A percentile compares a stretch with the other conserved stretches of the same genome.
Evolutionary conservation across 1,140 invertebrate genomes (phyloP).

Genomic region (Drosophila sp.): DNA sequence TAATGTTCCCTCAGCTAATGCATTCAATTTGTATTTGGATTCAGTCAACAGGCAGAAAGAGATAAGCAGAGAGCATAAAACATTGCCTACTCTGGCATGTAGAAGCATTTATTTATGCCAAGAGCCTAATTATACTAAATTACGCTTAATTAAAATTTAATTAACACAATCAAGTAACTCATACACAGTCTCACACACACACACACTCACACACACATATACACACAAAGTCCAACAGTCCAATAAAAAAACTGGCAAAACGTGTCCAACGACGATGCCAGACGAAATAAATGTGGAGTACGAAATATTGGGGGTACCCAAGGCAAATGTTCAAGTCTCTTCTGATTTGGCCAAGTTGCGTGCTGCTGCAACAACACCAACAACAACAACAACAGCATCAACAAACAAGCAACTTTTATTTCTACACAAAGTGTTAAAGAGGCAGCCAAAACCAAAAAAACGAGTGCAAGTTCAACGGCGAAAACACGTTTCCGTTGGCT

Average conservation of each 20-base stretch:
- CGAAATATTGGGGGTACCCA: constrained; percentile 22
- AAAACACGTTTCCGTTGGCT: constrained; percentile 64
- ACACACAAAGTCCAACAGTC: constrained; percentile 5
- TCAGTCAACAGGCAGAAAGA: constrained; percentile 25
- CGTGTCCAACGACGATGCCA: constrained; percentile 53
- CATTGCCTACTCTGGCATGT: constrained; percentile 45
- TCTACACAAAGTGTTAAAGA: constrained; percentile 66
- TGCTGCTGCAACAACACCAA: constrained; percentile 50
- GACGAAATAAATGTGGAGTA: constrained; percentile 61
- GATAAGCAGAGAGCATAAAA: constrained; percentile 40
- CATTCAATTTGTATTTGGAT: constrained; percentile 59
- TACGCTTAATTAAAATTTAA: constrained; percentile 76
- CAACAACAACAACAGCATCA: constrained; percentile 22
- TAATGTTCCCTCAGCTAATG: constrained; percentile 44
- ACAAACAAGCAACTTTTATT: constrained; percentile 56
- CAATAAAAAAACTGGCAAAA: constrained; percentile 66
- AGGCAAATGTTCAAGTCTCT: constrained; percentile 1
- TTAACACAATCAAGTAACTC: constrained; percentile 72
- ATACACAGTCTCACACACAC: constrained; percentile 21
- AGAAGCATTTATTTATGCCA: constrained; percentile 67
- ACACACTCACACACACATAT: not conserved
- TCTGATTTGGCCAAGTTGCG: constrained; percentile 54
- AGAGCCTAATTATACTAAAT: constrained; percentile 71
- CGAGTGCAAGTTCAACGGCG: constrained; percentile 77
- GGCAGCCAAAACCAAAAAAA: constrained; percentile 51